Evolutionary conservation across 2,888 invertebrate species (phyloP), one percentile per base, ranked within the genome.

Genomic region (Campoplex nolae): DNA sequence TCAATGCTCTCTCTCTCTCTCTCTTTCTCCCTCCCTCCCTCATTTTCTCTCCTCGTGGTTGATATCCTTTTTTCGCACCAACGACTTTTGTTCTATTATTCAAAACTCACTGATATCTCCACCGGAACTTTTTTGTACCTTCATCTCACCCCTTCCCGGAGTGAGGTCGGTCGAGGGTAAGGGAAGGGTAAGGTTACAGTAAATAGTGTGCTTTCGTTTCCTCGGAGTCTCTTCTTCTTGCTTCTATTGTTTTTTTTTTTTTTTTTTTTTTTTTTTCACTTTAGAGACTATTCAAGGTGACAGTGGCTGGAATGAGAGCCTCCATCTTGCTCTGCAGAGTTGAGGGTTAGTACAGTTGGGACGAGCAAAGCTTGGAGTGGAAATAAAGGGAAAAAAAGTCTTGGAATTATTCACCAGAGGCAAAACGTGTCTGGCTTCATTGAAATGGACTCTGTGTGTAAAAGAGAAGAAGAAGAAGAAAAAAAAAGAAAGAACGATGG

Each of bases 71-170:
- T 74, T 67, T 78, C 78, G 13, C 71, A 54, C 70, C 76, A 65
- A 48, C 77, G 81, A 82, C 82, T 78, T 82, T 83, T 70, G 62
- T 79, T 86, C 82, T 51, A 83, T 85, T 85, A 82, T 82, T 85
- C 70, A 70, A 85, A 78, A 78, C 68, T 78, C 68, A 23, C 77
- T 82, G 77, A 82, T 82, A 85, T 67, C 76, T 45, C 42, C 68
- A 65, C 42, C n/a, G 28, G 28, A 54, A 42, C 32, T 62, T 58
- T 76, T 51, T 75, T 70, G 38, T 68, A 56, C 28, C 16, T 74
- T 67, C 67, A 38, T 9, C 45, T 11, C 11, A 11, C 23, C 23
- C 11, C 3, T n/a, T n/a, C 35, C 16, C 28, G 2, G 28, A 28
- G 4, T 6, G 51, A 8, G 28, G 2, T 7, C 3, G 42, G 8